Evolutionary conservation across 2,797 vertebrate genomes (phyloP).

Genomic region (Gobionotothen gibberifrons): DNA sequence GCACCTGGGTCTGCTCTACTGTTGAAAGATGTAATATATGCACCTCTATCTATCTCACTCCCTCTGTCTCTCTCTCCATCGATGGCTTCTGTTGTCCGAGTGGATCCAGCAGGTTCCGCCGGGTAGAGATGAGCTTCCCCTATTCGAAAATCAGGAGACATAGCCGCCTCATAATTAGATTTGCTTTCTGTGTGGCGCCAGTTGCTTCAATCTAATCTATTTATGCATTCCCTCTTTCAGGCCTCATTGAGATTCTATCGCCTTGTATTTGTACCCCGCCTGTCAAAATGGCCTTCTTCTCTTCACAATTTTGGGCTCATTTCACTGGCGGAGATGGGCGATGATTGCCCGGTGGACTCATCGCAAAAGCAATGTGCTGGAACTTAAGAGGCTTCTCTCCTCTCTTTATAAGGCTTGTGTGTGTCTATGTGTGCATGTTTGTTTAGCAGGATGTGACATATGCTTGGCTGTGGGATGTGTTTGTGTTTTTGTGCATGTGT

Average conservation of each 20-base stretch:
- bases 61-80: conserved; percentile 56
- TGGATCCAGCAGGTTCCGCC: conserved; percentile 72
- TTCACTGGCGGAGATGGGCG: conserved; percentile 76
- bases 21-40: conserved; percentile 68
- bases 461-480: conserved; percentile 45
- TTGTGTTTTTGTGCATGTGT: conserved; percentile 33
- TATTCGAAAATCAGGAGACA: conserved; percentile 78
- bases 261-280: conserved; percentile 82
- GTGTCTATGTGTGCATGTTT: conserved; percentile 35
- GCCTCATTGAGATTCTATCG: conserved; percentile 87
- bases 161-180: conserved; percentile 83
- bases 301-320: conserved; percentile 82
- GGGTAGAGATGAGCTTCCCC: conserved; percentile 76
- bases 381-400: conserved; percentile 75
- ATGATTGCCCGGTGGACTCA: conserved; percentile 79
- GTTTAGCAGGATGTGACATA: conserved; percentile 54
- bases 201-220: conserved; percentile 85
- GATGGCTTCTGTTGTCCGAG: conserved; percentile 66
- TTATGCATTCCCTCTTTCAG: conserved; percentile 84
- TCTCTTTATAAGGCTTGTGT: conserved; percentile 52
- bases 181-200: conserved; percentile 81
- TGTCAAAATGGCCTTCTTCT: conserved; percentile 81
- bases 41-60: conserved; percentile 34
- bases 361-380: conserved; percentile 77
- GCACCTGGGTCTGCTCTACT: conserved; percentile 43